Evolutionary conservation across 2,797 vertebrate genomes (phyloP).

Genomic region (Artibeus jamaicensis): DNA sequence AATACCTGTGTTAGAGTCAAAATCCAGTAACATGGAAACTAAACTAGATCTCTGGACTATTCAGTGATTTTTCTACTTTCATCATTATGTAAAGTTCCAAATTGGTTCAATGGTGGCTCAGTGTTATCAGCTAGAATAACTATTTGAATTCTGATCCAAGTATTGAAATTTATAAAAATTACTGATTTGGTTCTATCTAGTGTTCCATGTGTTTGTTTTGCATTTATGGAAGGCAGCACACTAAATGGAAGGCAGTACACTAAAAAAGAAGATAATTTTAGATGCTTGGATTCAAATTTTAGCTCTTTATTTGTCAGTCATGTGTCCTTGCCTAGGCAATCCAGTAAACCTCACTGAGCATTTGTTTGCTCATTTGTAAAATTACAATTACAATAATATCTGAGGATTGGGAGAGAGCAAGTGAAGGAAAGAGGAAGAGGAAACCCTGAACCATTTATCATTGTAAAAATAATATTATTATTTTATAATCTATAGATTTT

Average conservation of each 20-base stretch:
- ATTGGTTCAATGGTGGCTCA: not conserved
- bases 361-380: not conserved
- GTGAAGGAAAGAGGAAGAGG: not conserved
- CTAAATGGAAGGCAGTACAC: too few relatives aligned
- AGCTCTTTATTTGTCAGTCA: not conserved
- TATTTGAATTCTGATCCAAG: not conserved
- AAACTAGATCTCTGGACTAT: not conserved
- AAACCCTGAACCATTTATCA: not conserved
- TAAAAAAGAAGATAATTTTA: not conserved
- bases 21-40: not conserved
- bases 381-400: not conserved
- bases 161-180: conserved; percentile 5
- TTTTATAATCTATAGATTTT: not conserved
- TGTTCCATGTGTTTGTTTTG: not conserved
- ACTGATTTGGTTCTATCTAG: not conserved
- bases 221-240: not conserved
- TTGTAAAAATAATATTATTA: not conserved
- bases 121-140: not conserved
- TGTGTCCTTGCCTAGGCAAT: not conserved
- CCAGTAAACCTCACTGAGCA: not conserved
- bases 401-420: not conserved
- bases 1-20: not conserved
- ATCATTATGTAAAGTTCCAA: not conserved
- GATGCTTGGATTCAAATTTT: not conserved
- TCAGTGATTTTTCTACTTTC: not conserved